Conservation (phyloP, 2,797 vertebrate genomes). For the Etheostoma nigrum region DNA sequence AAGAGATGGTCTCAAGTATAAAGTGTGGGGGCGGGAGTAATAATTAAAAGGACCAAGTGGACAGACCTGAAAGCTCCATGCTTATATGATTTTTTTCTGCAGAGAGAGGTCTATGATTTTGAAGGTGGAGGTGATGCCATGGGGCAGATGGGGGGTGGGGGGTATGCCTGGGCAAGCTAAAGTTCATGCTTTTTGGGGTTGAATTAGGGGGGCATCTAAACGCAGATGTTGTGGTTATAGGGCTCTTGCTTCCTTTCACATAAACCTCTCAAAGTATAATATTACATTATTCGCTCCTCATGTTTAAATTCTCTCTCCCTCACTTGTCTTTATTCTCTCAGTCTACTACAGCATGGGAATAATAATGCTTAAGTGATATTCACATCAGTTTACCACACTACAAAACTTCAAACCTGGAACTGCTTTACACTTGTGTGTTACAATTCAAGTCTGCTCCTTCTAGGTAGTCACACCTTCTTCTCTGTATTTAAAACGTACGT, state of each 20-base stretch:
- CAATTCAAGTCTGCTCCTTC: background rate
- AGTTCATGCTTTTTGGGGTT: slow-evolving; percentile 13
- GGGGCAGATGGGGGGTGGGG: slow-evolving; percentile 1
- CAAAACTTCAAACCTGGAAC: background rate
- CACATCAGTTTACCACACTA: slow-evolving; percentile 22
- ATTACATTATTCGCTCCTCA: slow-evolving; percentile 48
- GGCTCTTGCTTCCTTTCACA: slow-evolving; percentile 45
- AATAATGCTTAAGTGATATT: slow-evolving; percentile 12
- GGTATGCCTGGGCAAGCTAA: background rate
- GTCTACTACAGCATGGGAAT: slow-evolving; percentile 17
- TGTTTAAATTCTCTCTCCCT: slow-evolving; percentile 54
- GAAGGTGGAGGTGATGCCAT: slow-evolving; percentile 20
- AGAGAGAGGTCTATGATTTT: background rate
- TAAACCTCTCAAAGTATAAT: slow-evolving; percentile 47
- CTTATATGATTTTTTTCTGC: background rate
- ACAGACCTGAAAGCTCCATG: background rate
- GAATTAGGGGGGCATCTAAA: slow-evolving; percentile 37
- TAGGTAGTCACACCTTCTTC: background rate
- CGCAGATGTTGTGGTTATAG: slow-evolving; percentile 57
- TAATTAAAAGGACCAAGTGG: background rate
- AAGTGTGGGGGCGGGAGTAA: background rate
- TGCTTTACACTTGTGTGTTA: background rate
- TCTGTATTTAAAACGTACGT: background rate
- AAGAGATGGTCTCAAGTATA: background rate
- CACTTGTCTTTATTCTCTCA: slow-evolving; percentile 18